Conservation (phyloP, 2,113 vertebrate species). For the Machaerirhynchus nigripectus region DNA sequence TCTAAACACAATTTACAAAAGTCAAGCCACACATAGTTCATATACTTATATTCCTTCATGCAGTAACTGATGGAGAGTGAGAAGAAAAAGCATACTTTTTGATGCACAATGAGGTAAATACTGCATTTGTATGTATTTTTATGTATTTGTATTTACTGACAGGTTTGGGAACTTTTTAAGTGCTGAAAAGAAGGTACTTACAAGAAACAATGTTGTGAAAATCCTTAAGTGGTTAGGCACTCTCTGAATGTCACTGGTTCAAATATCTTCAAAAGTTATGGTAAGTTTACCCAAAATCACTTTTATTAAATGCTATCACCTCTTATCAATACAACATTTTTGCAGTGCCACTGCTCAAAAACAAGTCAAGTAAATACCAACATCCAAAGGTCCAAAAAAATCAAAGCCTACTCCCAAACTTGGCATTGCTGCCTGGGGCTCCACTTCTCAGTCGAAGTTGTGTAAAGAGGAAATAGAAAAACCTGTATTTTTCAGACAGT, state of each 20-base stretch:
- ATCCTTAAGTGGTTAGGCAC: not conserved
- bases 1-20: not conserved
- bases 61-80: not conserved
- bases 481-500: not conserved
- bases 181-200: not conserved
- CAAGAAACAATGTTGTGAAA: not conserved
- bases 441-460: not conserved
- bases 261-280: not conserved
- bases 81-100: not conserved
- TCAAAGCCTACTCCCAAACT: not conserved
- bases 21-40: not conserved
- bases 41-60: not conserved
- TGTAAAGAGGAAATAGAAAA: not conserved
- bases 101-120: not conserved
- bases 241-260: not conserved
- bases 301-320: not conserved
- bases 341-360: not conserved
- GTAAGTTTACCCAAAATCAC: not conserved
- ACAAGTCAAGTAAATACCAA: not conserved
- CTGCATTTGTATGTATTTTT: no score
- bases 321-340: not conserved
- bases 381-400: not conserved
- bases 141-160: not conserved
- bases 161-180: not conserved
- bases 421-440: not conserved